These are phyloP conservation scores for Arenaria interpres DNA, from an alignment of 2,113 vertebrate species.

Conservation along the genomic window DNA sequence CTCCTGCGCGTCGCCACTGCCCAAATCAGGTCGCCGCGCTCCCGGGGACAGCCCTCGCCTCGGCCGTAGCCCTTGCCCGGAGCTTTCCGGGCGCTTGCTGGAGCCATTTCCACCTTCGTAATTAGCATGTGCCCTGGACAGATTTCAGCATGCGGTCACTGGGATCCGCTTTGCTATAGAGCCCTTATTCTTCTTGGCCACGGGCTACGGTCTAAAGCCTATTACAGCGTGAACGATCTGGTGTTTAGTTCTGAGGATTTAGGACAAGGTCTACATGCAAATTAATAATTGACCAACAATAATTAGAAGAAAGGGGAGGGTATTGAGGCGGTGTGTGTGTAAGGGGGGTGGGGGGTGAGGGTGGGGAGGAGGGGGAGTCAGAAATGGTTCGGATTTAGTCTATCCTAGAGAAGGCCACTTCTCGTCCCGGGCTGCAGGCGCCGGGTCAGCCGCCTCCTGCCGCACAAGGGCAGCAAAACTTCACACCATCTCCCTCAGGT, in stretches of 20 bases:
- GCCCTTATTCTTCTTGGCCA: background rate
- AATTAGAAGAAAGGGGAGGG: conserved; percentile 31
- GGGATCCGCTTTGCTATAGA: background rate
- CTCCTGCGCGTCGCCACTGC: background rate
- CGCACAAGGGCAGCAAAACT: background rate
- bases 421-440: background rate
- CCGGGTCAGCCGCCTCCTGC: background rate
- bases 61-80: background rate
- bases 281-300: conserved; percentile 61
- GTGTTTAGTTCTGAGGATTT: background rate
- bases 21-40: accelerated
- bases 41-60: background rate
- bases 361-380: background rate
- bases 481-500: background rate
- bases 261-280: conserved; percentile 45
- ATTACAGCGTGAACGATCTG: conserved; percentile 45
- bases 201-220: conserved; percentile 43
- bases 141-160: background rate
- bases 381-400: background rate
- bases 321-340: background rate
- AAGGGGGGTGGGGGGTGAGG: background rate
- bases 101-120: background rate
- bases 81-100: background rate
- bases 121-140: background rate
- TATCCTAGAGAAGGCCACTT: background rate